A percentile compares a stretch with the other conserved stretches of the same genome.
phyloP scores from a whole-genome alignment of 2,113 vertebrate genomes.

The Forbesichthys agassizii region DNA sequence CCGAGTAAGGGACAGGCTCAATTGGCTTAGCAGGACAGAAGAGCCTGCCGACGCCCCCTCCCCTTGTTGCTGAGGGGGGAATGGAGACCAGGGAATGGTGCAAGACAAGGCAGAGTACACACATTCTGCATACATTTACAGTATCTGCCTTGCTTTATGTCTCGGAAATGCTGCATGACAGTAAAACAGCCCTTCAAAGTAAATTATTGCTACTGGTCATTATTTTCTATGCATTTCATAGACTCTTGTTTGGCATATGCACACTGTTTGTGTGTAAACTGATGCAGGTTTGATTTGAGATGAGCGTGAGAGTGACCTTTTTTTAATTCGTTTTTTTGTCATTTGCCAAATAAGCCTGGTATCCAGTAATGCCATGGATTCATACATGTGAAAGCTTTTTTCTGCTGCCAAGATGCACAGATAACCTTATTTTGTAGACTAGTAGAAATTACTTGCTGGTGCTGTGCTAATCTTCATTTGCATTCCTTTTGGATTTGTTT shows the following conservation, averaged over 20 bases:
- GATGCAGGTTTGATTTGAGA: conserved; percentile 62
- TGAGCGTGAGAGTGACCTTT: conserved; percentile 38
- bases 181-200: conserved; percentile 74
- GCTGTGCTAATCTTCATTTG: conserved; percentile 48
- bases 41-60: conserved; percentile 65
- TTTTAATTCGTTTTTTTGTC: conserved; percentile 54
- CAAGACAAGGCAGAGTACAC: conserved; percentile 56
- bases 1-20: conserved; percentile 46
- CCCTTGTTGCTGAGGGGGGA: conserved; percentile 60
- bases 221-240: conserved; percentile 88
- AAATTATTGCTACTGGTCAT: conserved; percentile 69
- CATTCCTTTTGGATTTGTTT: conserved; percentile 79
- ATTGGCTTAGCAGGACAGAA: conserved; percentile 47
- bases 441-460: conserved; percentile 31
- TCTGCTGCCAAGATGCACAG: conserved; percentile 60
- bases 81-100: conserved; percentile 72
- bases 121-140: conserved; percentile 49
- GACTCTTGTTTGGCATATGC: conserved; percentile 79
- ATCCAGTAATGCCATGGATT: conserved; percentile 77
- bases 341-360: conserved; percentile 89
- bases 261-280: conserved; percentile 16
- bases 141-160: conserved; percentile 72
- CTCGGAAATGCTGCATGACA: conserved; percentile 88
- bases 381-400: conserved; percentile 78
- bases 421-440: conserved; percentile 23